Percentiles rank a stretch among this genome's conserved stretches.
Evolutionary conservation across 2,113 vertebrate species (phyloP).

Genomic region (Cichladusa arquata): DNA sequence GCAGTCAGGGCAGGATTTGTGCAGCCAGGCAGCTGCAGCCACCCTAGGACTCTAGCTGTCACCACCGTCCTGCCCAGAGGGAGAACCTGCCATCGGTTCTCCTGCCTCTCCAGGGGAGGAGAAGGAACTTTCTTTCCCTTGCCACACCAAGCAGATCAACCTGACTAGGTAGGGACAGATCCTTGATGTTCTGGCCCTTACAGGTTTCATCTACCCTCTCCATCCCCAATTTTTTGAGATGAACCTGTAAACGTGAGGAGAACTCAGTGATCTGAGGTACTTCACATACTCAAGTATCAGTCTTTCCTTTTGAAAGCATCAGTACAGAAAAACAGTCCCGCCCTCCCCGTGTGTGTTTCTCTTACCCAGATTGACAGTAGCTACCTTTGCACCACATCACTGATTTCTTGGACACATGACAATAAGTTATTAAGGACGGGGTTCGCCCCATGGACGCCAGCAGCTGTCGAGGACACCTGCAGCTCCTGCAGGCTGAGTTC

Average conservation of each 20-base stretch:
- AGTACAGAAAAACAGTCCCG: constrained; percentile 65
- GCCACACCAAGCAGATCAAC: neutral
- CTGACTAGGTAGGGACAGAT: neutral
- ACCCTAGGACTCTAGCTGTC: neutral
- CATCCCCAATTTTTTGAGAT: constrained; percentile 73
- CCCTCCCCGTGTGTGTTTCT: neutral
- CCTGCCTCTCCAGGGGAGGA: neutral
- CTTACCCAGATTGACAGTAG: constrained; percentile 65
- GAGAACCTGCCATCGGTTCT: neutral
- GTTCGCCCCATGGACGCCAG: constrained; percentile 77
- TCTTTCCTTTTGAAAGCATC: constrained; percentile 73
- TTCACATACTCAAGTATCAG: constrained; percentile 81
- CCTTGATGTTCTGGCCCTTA: constrained; percentile 11
- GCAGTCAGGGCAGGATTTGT: neutral
- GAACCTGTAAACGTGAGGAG: constrained; percentile 81
- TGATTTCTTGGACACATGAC: constrained; percentile 96
- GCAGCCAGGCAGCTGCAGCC: neutral
- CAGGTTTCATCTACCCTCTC: constrained; percentile 29
- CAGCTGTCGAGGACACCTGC: constrained; percentile 88
- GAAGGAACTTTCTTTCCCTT: neutral
- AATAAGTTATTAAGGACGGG: constrained; percentile 93
- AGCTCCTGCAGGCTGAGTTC: constrained; percentile 96
- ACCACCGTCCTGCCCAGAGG: neutral
- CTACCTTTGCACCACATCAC: constrained; percentile 99
- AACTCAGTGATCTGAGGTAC: constrained; percentile 83